Base-by-base conservation (phyloP, 1,140 invertebrate genomes). In the Harpegnathos saltator region DNA sequence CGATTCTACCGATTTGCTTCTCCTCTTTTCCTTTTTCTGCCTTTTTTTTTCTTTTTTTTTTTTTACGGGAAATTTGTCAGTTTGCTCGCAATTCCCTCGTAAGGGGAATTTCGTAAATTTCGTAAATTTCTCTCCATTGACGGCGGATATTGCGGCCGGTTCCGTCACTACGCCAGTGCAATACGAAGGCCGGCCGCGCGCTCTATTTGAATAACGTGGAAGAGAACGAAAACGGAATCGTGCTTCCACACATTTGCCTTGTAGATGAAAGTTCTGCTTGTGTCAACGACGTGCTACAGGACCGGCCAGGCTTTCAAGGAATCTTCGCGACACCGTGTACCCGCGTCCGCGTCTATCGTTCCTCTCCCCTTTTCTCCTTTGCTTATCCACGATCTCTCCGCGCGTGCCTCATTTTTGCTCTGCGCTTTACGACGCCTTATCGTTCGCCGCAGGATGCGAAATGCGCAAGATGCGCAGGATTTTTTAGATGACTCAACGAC, bases 241-340 rank as follows among this genome's bases (percentile, higher is more conserved):
- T 52, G 52, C 52, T 72, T 84, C 73, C 50, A 58, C 68, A 73
- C 86, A 59, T 86, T 58, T 58, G 61, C 82, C 38, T 66, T 71
- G 58, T 26, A 54, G 44, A 84, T 69, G 74, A 84, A 84, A 87
- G 82, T 81, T 71, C 56, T 58, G 69, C 82, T 75, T 87, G 26
- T 81, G 86, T 88, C 85, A 88, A 88, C 86, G 82, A 71, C 73
- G 82, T 52, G 84, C 63, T 81, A 72, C 61, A 71, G 72, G 82
- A 75, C 26, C 69, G 78, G 44, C 33, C n/a, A 50, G 62, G 58
- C 22, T 80, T 74, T 81, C 82, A 52, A 71, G 56, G 69, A 84
- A 88, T 56, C 19, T 44, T 19, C 12, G 58, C 12, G 4, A 59
- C 62, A n/a, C 17, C 48, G 52, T 56, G 44, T n/a, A 50, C 63